Evolutionary conservation across 2,888 invertebrate genomes (phyloP).

Genomic region (Trichopria drosophilae): DNA sequence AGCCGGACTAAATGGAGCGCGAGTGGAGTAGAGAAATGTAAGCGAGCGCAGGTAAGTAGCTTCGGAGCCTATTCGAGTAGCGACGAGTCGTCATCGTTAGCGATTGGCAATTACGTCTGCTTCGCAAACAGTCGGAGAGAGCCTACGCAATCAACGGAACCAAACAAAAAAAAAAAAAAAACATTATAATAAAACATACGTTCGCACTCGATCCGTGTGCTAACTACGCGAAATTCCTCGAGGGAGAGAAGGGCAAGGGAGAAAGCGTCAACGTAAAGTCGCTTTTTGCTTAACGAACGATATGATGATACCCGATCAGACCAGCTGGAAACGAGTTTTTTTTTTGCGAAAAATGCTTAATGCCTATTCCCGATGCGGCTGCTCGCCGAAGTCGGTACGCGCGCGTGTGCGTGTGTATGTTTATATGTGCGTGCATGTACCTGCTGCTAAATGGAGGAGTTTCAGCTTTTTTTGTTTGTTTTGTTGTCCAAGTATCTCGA

Average conservation of each 20-base stretch:
- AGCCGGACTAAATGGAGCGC: conserved; percentile 7
- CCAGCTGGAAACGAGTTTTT: conserved; percentile 54
- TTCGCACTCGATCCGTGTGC: conserved; percentile 30
- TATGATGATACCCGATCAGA: conserved; percentile 47
- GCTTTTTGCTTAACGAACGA: conserved; percentile 38
- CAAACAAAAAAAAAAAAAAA: too few relatives aligned
- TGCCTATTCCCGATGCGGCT: too few relatives aligned
- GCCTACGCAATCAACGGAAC: conserved; percentile 39
- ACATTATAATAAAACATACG: conserved; percentile 31
- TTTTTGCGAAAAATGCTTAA: conserved; percentile 12
- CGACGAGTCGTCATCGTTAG: conserved; percentile 40
- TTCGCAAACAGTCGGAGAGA: conserved; percentile 34
- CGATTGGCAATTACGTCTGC: conserved; percentile 42
- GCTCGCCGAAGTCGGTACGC: too few relatives aligned
- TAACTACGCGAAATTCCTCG: conserved; percentile 18
- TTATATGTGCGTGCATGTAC: too few relatives aligned
- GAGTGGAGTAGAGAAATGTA: conserved; percentile 12
- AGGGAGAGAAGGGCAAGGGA: conserved; percentile 12
- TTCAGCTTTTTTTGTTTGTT: too few relatives aligned
- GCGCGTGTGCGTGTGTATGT: too few relatives aligned
- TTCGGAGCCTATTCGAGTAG: conserved; percentile 45
- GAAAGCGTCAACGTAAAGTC: conserved; percentile 26
- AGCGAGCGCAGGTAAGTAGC: conserved; percentile 29
- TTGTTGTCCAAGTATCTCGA: too few relatives aligned
- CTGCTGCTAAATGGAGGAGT: too few relatives aligned